A percentile compares a stretch with the other conserved stretches of the same genome.
Evolutionary conservation across 2,888 invertebrate genomes (phyloP).

Genomic region (Deilephila porcellus): DNA sequence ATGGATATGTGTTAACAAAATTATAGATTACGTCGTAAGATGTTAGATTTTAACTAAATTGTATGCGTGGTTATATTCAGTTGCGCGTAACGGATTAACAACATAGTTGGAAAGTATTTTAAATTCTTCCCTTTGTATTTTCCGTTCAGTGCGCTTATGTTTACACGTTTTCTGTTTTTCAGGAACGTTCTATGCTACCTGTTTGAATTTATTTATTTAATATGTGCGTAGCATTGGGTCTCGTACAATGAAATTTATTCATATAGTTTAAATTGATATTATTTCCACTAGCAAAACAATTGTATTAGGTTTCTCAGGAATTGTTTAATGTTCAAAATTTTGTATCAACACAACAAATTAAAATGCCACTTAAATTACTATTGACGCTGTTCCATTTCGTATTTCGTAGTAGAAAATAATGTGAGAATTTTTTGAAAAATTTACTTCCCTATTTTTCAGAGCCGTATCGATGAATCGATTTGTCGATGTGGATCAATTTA

Average conservation of each 20-base stretch:
- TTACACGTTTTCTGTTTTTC: neutral
- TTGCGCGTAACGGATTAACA: neutral
- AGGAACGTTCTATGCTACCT: neutral
- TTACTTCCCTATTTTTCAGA: constrained; percentile 38
- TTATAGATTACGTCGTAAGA: constrained; percentile 41
- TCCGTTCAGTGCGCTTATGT: neutral
- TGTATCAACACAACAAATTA: neutral
- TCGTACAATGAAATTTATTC: too few species aligned
- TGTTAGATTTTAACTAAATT: constrained; percentile 37
- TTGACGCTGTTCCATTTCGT: neutral
- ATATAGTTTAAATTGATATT: too few species aligned
- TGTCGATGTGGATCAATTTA: neutral
- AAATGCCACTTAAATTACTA: neutral
- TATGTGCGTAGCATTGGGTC: neutral
- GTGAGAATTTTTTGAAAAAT: constrained; percentile 48
- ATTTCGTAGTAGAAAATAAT: neutral
- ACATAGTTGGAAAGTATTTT: neutral
- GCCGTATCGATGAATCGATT: neutral
- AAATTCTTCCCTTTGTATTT: neutral
- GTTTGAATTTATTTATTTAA: neutral
- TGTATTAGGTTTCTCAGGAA: neutral
- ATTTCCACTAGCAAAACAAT: neutral
- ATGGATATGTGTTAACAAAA: constrained; percentile 70
- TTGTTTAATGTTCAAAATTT: neutral
- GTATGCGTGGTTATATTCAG: constrained; percentile 23